Evolutionary conservation across 2,113 vertebrate genomes (phyloP), one percentile per base, ranked within the genome.

Genomic region (Platycercus adscitus): DNA sequence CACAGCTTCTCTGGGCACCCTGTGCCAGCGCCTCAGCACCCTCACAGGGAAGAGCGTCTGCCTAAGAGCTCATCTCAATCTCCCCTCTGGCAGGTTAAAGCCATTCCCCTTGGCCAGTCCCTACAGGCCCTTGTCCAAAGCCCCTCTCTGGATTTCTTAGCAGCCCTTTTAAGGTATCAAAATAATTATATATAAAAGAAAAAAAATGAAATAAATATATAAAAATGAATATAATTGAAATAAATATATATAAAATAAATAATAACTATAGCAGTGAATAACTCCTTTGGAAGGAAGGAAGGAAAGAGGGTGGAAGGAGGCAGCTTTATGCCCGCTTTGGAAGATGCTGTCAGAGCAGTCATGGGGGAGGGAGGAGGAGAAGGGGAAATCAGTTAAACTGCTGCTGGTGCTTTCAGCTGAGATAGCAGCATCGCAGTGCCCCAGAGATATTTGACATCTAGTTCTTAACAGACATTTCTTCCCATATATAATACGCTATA

Each of bases 371-470:
- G 73, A 63, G 46, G 31, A 73, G 11, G 80, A 24, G 26, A 86
- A 92, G 76, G 69, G 49, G 64, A 47, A 81, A 71, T 8, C 3
- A 14, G 77, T 55, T 17, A 61, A 18, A 76, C 37, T 72, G 73
- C 29, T n/a, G 82, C 64, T 2, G 18, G 78, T 72, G 89, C 64
- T 92, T 91, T 66, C 55, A 39, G 87, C 17, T 7, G 44, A 3
- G 44, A 90, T 41, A 81, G 89, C 70, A 71, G 83, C 85, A 63
- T 41, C 1, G 14, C 31, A 56, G 91, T 5, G 70, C 83, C 81
- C 70, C 86, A 37, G 77, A 89, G 89, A 77, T 78, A 95, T 91
- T 2, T 94, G 92, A 96, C 95, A 95, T 92, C 75, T 66, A 81
- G 41, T 49, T 63, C 88, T 80, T 88, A 73, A 86, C 93, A 96